These are phyloP conservation scores for Psylliodes chrysocephalus DNA, from an alignment of 2,888 invertebrate species.

Conservation along the genomic window DNA sequence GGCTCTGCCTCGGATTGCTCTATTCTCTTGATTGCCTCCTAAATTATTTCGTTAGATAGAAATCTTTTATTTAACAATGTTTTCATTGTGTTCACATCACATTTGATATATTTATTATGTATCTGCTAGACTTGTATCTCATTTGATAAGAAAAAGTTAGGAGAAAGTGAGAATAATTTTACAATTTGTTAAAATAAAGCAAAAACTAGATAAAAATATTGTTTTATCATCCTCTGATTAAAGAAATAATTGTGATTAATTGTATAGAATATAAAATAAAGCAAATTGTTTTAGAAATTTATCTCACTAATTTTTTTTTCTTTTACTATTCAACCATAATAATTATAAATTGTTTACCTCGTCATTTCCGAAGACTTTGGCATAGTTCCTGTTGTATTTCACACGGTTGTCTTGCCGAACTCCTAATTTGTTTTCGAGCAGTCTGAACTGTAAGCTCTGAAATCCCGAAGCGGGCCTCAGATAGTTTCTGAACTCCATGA, in stretches of 20 bases:
- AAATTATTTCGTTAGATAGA: slow-evolving; percentile 31
- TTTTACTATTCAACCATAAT: too few species aligned
- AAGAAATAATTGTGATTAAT: too few species aligned
- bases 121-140: too few species aligned
- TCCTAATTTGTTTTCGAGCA: slow-evolving; percentile 94
- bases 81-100: not conserved
- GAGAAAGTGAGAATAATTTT: too few species aligned
- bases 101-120: too few species aligned
- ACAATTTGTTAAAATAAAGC: too few species aligned
- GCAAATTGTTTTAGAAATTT: too few species aligned
- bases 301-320: too few species aligned
- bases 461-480: slow-evolving; percentile 97
- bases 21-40: slow-evolving; percentile 67
- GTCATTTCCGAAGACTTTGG: slow-evolving; percentile 84
- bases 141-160: too few species aligned
- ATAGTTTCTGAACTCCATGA: slow-evolving; percentile 96
- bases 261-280: too few species aligned
- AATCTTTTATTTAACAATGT: not conserved
- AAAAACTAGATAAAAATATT: too few species aligned
- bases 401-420: slow-evolving; percentile 86
- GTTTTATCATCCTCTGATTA: too few species aligned
- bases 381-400: slow-evolving; percentile 93
- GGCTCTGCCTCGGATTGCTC: slow-evolving; percentile 83
- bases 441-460: slow-evolving; percentile 95
- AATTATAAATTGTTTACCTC: slow-evolving; percentile 63